phyloP scores from a whole-genome alignment of 2,113 vertebrate genomes.

The Lophochroa leadbeateri region DNA sequence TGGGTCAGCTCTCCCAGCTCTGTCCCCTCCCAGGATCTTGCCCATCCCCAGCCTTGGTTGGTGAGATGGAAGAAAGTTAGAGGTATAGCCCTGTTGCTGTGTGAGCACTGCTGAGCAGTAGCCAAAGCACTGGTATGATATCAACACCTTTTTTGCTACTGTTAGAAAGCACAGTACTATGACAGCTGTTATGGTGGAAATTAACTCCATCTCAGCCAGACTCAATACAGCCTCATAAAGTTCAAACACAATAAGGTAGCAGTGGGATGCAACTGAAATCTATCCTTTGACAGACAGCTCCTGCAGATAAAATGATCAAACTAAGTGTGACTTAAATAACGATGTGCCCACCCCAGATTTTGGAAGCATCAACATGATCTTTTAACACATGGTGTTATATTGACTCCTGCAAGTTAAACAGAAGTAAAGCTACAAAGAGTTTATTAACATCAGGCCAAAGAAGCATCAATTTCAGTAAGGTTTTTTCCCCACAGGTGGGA shows the following conservation, averaged over 20 bases:
- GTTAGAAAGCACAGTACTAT: neutral
- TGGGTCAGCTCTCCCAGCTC: neutral
- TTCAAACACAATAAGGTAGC: neutral
- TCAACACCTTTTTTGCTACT: neutral
- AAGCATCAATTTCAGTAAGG: neutral
- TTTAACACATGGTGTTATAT: neutral
- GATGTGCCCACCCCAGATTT: neutral
- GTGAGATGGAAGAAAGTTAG: neutral
- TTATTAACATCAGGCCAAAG: neutral
- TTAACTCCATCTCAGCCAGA: neutral
- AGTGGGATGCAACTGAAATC: neutral
- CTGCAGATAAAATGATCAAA: constrained; percentile 15
- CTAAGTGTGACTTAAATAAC: neutral
- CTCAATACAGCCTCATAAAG: neutral
- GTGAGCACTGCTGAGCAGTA: neutral
- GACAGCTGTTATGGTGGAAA: neutral
- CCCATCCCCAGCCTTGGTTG: neutral
- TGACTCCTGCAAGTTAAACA: neutral
- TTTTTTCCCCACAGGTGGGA: neutral
- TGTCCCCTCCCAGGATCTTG: neutral
- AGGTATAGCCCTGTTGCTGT: neutral
- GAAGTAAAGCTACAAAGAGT: neutral
- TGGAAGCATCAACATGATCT: neutral
- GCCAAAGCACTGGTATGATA: neutral
- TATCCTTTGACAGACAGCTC: neutral